Base-by-base conservation (phyloP, 2,113 vertebrate species). In the Cardinalis cardinalis region DNA sequence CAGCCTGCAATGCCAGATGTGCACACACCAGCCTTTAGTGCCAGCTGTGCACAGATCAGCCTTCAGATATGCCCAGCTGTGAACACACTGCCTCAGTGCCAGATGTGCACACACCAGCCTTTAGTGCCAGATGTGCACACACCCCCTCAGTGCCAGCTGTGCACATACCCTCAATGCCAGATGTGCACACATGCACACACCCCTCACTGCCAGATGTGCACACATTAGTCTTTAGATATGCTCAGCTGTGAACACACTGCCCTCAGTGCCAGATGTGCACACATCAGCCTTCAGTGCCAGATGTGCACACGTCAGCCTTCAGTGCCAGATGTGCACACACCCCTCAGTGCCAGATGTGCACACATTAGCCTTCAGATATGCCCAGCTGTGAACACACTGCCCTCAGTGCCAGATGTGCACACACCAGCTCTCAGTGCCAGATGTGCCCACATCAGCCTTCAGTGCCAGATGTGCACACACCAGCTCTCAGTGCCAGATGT, bases 401-500 rank as follows among this genome's bases (percentile, higher is more conserved):
- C 17, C 19, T 5, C 36, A 21, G 29, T 2, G n/a, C 46, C 70
- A 73, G 31, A 1, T 71, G 51, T 41, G 69, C n/a, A 3, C 32
- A 2, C 16, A 6, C 1, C 2, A 18, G 6, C 46, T 8, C 11
- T 17, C 28, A 25, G 21, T 10, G 49, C 68, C 31, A 52, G 49
- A 5, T 53, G 68, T 40, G 49, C n/a, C 2, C 28, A 40, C 36
- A 23, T 20, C 51, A 56, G 4, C 52, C 18, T 7, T 9, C 19
- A 6, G 6, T 1, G 12, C 51, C 72, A 48, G 28, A 0, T 58
- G 40, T 56, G 32, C 18, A 9, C 32, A 2, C 21, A 5, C 4
- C 2, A 8, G 10, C 26, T 8, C 19, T 14, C 28, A 19, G 21
- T 12, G 24, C 53, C 71, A 48, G 55, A 2, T 38, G 55, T 20